Evolutionary conservation across 1,140 invertebrate species (phyloP).

Genomic region (Protaetia brevitarsis): DNA sequence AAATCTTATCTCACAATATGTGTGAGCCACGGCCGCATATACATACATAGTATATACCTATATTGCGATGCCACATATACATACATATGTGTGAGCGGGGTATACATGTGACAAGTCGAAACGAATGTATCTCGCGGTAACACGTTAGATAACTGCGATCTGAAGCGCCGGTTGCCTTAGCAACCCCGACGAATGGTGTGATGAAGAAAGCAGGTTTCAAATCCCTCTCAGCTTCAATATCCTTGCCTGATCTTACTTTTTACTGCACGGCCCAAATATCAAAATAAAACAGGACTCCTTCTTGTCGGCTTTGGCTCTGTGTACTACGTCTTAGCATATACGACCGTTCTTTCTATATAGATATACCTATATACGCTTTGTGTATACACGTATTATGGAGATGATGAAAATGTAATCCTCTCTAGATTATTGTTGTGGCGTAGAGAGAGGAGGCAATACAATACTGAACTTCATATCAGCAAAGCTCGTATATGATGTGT

Average conservation of each 20-base stretch:
- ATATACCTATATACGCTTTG: conserved; percentile 27
- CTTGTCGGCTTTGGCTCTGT: conserved; percentile 9
- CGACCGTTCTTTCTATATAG: conserved; percentile 4
- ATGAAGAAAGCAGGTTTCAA: conserved; percentile 28
- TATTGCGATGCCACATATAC: not conserved
- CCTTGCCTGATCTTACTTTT: conserved; percentile 33
- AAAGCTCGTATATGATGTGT: conserved; percentile 33
- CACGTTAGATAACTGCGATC: conserved; percentile 40
- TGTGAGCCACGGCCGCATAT: conserved; percentile 28
- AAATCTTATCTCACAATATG: conserved; percentile 40
- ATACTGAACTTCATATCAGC: conserved; percentile 29
- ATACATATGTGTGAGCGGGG: conserved; percentile 1
- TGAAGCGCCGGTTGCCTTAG: conserved; percentile 33
- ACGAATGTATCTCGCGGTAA: conserved; percentile 43
- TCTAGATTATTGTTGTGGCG: conserved; percentile 36
- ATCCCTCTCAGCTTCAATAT: conserved; percentile 38
- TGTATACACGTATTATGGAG: conserved; percentile 38
- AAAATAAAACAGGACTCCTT: conserved; percentile 32
- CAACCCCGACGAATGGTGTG: conserved; percentile 30
- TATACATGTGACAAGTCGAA: conserved; percentile 41
- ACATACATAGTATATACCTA: conserved; percentile 1
- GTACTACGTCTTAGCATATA: conserved; percentile 13
- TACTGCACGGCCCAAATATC: conserved; percentile 35
- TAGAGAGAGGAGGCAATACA: conserved; percentile 30
- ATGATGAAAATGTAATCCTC: conserved; percentile 40